phyloP scores from a whole-genome alignment of 2,113 vertebrate genomes.

The Microcebus tavaratra region DNA sequence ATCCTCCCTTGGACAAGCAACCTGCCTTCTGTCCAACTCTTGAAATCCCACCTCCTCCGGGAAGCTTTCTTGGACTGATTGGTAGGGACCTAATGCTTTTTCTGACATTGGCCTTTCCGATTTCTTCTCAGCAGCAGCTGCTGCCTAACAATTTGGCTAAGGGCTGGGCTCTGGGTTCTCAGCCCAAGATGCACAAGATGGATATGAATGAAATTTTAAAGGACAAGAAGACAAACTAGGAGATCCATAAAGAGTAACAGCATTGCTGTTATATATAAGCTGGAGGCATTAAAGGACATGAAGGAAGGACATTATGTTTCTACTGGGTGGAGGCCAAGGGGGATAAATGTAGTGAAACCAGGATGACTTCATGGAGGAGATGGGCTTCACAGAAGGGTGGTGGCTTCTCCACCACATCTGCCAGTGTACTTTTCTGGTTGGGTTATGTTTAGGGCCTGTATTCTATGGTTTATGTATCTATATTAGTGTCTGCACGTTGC shows the following conservation, averaged over 20 bases:
- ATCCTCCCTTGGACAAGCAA: background rate
- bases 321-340: background rate
- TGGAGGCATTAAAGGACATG: background rate
- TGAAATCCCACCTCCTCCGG: conserved; percentile 1
- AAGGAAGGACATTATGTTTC: background rate
- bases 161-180: background rate
- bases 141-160: background rate
- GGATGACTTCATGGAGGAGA: background rate
- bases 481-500: background rate
- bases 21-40: background rate
- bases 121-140: background rate
- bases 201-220: conserved; percentile 21
- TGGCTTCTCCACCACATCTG: background rate
- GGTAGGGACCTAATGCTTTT: background rate
- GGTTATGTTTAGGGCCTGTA: background rate
- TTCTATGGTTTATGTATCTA: background rate
- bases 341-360: background rate
- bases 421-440: background rate
- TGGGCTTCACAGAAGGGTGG: background rate
- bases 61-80: conserved; percentile 7
- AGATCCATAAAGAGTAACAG: background rate
- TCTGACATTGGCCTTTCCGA: background rate
- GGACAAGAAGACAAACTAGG: conserved; percentile 18
- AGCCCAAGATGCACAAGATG: background rate
- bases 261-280: background rate